A percentile compares a stretch with the other conserved stretches of the same genome.
These are phyloP conservation scores for Protobothrops flavoviridis DNA, from an alignment of 2,113 vertebrate species.

Conservation along the genomic window DNA sequence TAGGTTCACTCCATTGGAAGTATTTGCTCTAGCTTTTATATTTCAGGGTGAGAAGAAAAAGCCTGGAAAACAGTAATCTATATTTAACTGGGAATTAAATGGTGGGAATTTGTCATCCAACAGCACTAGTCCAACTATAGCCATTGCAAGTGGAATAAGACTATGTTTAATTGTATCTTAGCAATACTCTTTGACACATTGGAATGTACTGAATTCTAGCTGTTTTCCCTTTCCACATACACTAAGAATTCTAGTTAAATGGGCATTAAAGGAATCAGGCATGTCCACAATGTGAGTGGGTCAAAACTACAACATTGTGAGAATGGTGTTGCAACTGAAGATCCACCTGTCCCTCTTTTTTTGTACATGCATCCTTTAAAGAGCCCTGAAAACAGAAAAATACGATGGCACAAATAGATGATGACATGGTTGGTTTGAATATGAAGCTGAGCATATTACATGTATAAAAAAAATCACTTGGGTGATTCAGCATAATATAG, in stretches of 20 bases:
- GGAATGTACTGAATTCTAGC: background rate
- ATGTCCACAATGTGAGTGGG: background rate
- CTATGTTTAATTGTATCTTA: background rate
- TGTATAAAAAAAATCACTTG: background rate
- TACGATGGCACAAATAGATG: background rate
- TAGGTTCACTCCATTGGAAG: background rate
- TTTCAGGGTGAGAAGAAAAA: background rate
- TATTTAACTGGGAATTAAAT: background rate
- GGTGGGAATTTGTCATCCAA: background rate
- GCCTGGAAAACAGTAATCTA: background rate
- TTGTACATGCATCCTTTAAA: background rate
- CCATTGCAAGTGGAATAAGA: background rate
- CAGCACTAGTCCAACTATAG: background rate
- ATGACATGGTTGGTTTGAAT: background rate
- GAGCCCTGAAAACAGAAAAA: background rate
- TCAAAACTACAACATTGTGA: background rate
- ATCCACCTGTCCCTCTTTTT: background rate
- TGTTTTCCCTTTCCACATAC: background rate
- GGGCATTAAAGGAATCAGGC: background rate
- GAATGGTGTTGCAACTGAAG: background rate
- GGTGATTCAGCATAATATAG: background rate
- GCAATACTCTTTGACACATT: background rate
- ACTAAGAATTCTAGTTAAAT: background rate
- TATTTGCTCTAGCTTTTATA: background rate
- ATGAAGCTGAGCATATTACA: no score